Evolutionary conservation across 2,797 vertebrate species (phyloP).

Genomic region (Euthynnus affinis): DNA sequence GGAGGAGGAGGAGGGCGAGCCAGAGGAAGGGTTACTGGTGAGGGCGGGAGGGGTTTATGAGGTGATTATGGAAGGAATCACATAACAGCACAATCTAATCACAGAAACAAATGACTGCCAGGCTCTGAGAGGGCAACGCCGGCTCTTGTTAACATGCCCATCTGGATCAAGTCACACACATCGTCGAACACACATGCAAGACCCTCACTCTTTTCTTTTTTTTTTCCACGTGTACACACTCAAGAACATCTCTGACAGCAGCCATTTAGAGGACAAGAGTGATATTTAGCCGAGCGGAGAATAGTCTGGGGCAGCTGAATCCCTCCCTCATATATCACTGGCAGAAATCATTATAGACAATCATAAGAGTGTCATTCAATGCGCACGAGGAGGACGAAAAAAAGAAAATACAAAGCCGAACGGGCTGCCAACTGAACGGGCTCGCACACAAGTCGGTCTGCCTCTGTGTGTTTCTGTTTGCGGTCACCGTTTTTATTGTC

Average conservation of each 20-base stretch:
- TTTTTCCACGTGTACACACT: constrained; percentile 3
- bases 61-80: constrained; percentile 67
- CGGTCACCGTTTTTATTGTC: constrained; percentile 18
- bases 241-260: constrained; percentile 51
- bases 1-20: background rate
- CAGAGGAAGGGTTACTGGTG: constrained; percentile 24
- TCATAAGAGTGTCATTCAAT: constrained; percentile 63
- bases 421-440: constrained; percentile 12
- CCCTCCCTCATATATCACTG: constrained; percentile 51
- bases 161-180: constrained; percentile 51
- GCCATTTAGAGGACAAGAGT: constrained; percentile 52
- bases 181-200: constrained; percentile 37
- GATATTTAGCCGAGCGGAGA: constrained; percentile 46
- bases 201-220: background rate
- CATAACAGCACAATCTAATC: constrained; percentile 65
- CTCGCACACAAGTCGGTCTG: constrained; percentile 12
- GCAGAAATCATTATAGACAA: constrained; percentile 63
- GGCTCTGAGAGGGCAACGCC: constrained; percentile 35
- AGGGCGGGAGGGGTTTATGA: constrained; percentile 53
- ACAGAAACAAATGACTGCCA: constrained; percentile 62
- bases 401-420: constrained; percentile 41
- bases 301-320: constrained; percentile 50
- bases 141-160: constrained; percentile 53
- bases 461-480: constrained; percentile 9
- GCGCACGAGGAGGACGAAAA: constrained; percentile 44